Percentiles rank a stretch among this genome's conserved stretches.
Evolutionary conservation across 35 echinoderm and acorn worm species (phyloP).

Genomic region (Ophiothrix spiculata): DNA sequence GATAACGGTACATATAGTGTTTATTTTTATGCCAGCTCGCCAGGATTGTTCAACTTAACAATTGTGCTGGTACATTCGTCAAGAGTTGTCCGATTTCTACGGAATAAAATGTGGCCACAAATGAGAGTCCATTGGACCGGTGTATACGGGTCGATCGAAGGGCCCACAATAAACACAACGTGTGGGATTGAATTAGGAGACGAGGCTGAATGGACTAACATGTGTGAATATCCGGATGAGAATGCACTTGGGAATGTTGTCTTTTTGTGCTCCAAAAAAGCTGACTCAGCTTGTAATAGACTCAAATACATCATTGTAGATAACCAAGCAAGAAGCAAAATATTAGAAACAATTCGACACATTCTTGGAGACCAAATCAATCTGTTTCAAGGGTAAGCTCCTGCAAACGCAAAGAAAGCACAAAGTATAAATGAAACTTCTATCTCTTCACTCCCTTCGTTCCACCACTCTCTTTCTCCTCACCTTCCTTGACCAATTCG

Average conservation of each 20-base stretch:
- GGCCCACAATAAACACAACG: neutral
- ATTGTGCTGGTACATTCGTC: neutral
- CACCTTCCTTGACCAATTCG: too few relatives aligned
- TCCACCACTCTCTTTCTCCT: too few relatives aligned
- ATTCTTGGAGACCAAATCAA: too few relatives aligned
- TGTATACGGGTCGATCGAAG: neutral
- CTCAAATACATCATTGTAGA: too few relatives aligned
- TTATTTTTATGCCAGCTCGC: neutral
- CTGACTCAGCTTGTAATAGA: too few relatives aligned
- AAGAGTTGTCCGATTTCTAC: neutral
- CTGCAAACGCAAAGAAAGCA: too few relatives aligned
- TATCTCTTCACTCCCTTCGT: too few relatives aligned
- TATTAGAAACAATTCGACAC: too few relatives aligned
- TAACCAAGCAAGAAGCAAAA: too few relatives aligned
- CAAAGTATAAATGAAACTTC: too few relatives aligned
- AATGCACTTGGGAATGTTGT: constrained; percentile 14
- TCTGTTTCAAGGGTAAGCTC: too few relatives aligned
- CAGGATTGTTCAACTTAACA: neutral
- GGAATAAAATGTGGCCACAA: neutral
- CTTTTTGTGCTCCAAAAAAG: too few relatives aligned
- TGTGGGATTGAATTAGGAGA: neutral
- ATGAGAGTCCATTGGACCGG: neutral
- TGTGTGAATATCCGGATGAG: constrained; percentile 7
- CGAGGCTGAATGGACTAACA: neutral
- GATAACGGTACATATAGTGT: constrained; percentile 12